phyloP scores from a whole-genome alignment of 2,888 invertebrate genomes.

The Nebria salina region DNA sequence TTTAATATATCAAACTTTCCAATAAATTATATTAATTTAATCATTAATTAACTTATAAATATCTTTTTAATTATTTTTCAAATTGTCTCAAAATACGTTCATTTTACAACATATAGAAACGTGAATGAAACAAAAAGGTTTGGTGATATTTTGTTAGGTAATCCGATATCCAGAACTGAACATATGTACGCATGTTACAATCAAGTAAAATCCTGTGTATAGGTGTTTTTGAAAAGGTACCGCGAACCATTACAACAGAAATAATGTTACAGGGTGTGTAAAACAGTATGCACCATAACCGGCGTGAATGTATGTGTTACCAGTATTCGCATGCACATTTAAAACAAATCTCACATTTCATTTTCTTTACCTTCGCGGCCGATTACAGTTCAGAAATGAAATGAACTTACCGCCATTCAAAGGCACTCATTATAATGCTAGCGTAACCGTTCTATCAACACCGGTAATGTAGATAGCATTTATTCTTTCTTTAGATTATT shows the following conservation, averaged over 20 bases:
- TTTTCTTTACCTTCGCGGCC: not conserved
- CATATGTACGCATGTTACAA: not conserved
- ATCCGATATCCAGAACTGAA: not conserved
- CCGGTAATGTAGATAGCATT: too few relatives aligned
- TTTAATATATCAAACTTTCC: not conserved
- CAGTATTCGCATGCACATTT: not conserved
- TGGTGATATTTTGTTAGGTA: not conserved
- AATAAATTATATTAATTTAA: not conserved
- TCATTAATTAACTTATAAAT: not conserved
- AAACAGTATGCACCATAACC: not conserved
- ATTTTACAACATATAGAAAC: not conserved
- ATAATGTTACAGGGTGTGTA: slow-evolving; percentile 1
- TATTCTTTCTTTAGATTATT: too few relatives aligned
- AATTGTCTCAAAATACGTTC: not conserved
- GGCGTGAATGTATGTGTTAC: not conserved
- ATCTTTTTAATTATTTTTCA: too few relatives aligned
- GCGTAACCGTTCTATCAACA: not conserved
- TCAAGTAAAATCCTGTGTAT: not conserved
- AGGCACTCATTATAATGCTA: not conserved
- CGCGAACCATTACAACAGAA: not conserved
- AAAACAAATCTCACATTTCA: slow-evolving; percentile 1
- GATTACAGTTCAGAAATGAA: not conserved
- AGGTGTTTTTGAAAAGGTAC: not conserved
- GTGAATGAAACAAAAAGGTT: not conserved
- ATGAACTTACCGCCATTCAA: not conserved